Base-by-base conservation (phyloP, 2,888 invertebrate genomes). In the Trypoxylon attenuatum region DNA sequence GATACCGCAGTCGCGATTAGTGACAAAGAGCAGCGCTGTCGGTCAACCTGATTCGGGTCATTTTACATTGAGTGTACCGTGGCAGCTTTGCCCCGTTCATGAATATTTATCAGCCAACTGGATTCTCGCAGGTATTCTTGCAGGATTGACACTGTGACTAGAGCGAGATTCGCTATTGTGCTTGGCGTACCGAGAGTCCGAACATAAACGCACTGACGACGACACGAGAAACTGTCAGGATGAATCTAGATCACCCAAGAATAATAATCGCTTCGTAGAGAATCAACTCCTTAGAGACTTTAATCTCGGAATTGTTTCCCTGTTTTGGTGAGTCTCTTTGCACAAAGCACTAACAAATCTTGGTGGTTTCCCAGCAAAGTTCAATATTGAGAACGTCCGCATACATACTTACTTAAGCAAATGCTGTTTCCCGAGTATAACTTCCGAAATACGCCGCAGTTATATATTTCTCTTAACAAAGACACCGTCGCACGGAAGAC, bases 71-170 rank as follows among this genome's bases (percentile, higher is more conserved):
- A 22, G 21, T 16, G 53, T 51, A 42, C 55, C 46, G 58, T 38
- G 57, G 27, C 56, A 50, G 25, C 59, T 27, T 45, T 45, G 41
- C 50, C 19, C 15, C 51, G 43, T 42, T 39, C 50, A 74, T 74
- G 74, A 74, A 74, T 74, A 74, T 74, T 74, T 74, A 74, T 69
- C 66, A 50, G 27, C 53, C 45, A 42, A 21, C 33, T 27, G 55
- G 58, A 53, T 52, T 18, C 46, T 42, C 43, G 41, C 10, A 25
- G 51, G 39, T 52, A 18, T 42, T 60, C 46, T 42, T 55, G 52
- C 29, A 42, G 42, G 49, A 43, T 22, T 45, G 38, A 25, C 51
- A 51, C 46, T 41, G 58, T 62, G 57, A 33, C 55, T 50, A 38
- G 22, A 39, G 61, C 47, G 58, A 62, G n/a, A 56, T 55, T 62